These are phyloP conservation scores for Oryzias javanicus DNA, from an alignment of 2,113 vertebrate species.

Conservation along the genomic window DNA sequence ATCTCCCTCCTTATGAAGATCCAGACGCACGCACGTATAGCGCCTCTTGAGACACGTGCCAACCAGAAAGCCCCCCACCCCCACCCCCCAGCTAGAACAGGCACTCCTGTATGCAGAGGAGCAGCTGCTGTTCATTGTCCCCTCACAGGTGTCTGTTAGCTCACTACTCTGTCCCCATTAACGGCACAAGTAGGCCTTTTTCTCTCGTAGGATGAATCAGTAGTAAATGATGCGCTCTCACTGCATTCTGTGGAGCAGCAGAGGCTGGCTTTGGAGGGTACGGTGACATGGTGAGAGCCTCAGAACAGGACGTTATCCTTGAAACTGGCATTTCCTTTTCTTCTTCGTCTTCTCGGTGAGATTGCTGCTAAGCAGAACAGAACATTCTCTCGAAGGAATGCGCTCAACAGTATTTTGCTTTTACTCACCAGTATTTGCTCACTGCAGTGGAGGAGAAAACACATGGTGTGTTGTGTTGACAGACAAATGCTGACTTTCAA, in stretches of 20 bases:
- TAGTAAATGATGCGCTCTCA: slow-evolving; percentile 53
- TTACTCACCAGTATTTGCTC: slow-evolving; percentile 15
- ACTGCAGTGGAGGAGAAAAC: slow-evolving; percentile 15
- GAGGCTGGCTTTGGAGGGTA: slow-evolving; percentile 17
- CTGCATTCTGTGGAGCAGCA: slow-evolving; percentile 32
- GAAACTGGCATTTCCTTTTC: slow-evolving; percentile 30
- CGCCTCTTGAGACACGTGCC: slow-evolving; percentile 60
- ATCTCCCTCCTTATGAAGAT: slow-evolving; percentile 10
- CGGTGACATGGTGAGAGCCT: slow-evolving; percentile 57
- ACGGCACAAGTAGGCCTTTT: slow-evolving; percentile 49
- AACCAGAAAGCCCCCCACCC: slow-evolving; percentile 32
- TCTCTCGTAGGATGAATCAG: slow-evolving; percentile 27
- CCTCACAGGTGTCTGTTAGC: slow-evolving; percentile 62
- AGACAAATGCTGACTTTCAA: slow-evolving; percentile 3
- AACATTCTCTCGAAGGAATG: slow-evolving; percentile 11
- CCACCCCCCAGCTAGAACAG: slow-evolving; percentile 55
- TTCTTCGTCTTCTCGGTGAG: neutral
- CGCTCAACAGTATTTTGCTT: slow-evolving; percentile 18
- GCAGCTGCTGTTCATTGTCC: slow-evolving; percentile 63
- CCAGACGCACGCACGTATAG: slow-evolving; percentile 24
- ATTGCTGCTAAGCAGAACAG: slow-evolving; percentile 27
- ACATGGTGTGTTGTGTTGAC: slow-evolving; percentile 43
- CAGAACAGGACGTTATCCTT: slow-evolving; percentile 36
- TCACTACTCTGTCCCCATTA: slow-evolving; percentile 52
- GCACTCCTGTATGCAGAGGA: slow-evolving; percentile 66